Conservation (phyloP, 2,113 vertebrate species). For the Odocoileus virginianus region DNA sequence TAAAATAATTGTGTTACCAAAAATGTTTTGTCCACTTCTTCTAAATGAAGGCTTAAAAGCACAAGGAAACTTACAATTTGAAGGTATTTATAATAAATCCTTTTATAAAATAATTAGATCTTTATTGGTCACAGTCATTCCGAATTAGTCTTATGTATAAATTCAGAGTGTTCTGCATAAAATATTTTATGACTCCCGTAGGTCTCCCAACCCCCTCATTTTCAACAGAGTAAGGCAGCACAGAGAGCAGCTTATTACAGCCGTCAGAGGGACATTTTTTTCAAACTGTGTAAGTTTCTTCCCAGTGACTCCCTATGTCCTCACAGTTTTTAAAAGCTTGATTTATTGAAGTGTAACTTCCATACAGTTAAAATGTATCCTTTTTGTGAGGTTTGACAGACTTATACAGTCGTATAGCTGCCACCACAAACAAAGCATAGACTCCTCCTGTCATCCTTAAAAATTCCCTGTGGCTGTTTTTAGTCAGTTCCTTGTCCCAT, state of each 20-base stretch:
- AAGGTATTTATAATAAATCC: not conserved
- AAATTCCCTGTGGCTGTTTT: not conserved
- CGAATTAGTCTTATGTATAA: conserved; percentile 1
- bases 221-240: not conserved
- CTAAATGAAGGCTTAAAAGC: not conserved
- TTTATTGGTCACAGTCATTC: not conserved
- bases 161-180: not conserved
- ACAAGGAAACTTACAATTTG: not conserved
- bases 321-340: not conserved
- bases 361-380: not conserved
- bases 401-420: not conserved
- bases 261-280: not conserved
- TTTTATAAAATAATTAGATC: not conserved
- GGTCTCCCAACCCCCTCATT: not conserved
- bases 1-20: not conserved
- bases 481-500: not conserved
- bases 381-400: not conserved
- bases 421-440: not conserved
- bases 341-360: not conserved
- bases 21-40: not conserved
- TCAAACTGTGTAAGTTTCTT: not conserved
- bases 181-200: not conserved
- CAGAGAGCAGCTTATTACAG: not conserved
- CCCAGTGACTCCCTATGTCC: not conserved
- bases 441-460: not conserved